Base-by-base conservation (phyloP, 2,797 vertebrate genomes). In the Myoxocephalus aenaeus region DNA sequence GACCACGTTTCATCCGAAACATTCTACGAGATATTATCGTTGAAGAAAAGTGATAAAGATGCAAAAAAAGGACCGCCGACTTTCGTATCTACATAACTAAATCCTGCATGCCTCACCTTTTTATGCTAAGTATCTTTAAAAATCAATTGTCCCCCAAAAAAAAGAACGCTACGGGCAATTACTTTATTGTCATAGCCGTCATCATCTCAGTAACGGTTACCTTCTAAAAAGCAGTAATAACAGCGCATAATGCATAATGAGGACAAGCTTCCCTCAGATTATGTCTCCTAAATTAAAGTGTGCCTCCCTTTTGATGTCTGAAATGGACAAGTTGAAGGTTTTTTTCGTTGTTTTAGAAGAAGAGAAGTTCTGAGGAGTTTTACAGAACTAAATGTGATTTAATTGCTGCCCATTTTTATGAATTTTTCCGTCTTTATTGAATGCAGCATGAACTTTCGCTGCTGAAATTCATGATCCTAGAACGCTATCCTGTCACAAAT, bases 401-500 rank as follows among this genome's bases (percentile, higher is more conserved):
- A 3, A 48, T 51, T 74, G 58, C 40, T 34, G 10, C n/a, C n/a
- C 32, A n/a, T 63, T 57, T 58, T 27, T 8, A 34, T 34, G 34
- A 9, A 12, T 50, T 58, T 59, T 22, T 46, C 48, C 17, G 3
- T 40, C 17, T 15, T 72, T 57, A 27, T 53, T 44, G 53, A 62
- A 70, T 69, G 74, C 34, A 5, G 72, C 29, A 73, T 34, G 62
- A 85, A 79, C 74, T 78, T 63, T 27, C 65, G 20, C 68, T 14
- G 25, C 22, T 1, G 50, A 71, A 66, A 73, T 75, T 77, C 29
- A 59, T 57, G 79, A 80, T 80, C 73, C 66, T 34, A 75, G 46
- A 78, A 82, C 80, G 77, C 82, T 44, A 7, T 54, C 15, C 63
- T 75, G 84, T 83, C 79, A 85, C 32, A 70, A 83, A 84, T 80